Evolutionary conservation across 2,888 invertebrate species (phyloP), one percentile per base, ranked within the genome.

Genomic region (Flexamia atlantica): DNA sequence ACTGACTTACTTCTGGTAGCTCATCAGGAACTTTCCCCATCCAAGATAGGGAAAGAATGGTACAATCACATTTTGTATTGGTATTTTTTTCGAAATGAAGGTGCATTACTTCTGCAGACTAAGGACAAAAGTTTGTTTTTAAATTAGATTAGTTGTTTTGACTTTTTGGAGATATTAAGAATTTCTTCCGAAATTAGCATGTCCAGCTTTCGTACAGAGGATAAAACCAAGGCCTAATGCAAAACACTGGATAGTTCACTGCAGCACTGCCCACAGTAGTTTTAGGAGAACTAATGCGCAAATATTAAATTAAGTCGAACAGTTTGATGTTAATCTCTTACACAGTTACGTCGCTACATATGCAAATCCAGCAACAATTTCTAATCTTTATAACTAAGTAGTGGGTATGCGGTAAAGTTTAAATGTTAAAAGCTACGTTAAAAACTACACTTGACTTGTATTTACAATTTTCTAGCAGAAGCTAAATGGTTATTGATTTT

Each of bases 21-120:
- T 97, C 97, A 90, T 98, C 98, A 87, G 98, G 98, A 88, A 98
- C 97, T 92, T 98, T 98, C 87, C 98, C 98, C 98, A 98, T 99
- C 98, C 98, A 99, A 89, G 98, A 98, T 90, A 98, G 93, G 88
- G 97, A 97, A 89, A 98, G 92, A 90, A 99, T 96, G 88, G 97
- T 95, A 91, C 98, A 98, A 92, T 98, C 98, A 92, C 98, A 97
- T 92, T 97, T 96, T 88, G 97, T 97, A 90, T 97, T 97, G 88
- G 95, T 94, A 90, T 96, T 97, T 89, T 96, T 95, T 91, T 98
- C 98, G 91, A 98, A 98, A 92, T 98, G 97, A 89, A 98, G 94
- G 94, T 98, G 98, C 98, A 98, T 98, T 64, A 64, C 64, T 64
- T 46, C 17, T 46, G 17, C 46, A 17, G 3, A 17, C 7, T 46